phyloP scores from a whole-genome alignment of 2,797 vertebrate genomes.

The Lepus townsendii region DNA sequence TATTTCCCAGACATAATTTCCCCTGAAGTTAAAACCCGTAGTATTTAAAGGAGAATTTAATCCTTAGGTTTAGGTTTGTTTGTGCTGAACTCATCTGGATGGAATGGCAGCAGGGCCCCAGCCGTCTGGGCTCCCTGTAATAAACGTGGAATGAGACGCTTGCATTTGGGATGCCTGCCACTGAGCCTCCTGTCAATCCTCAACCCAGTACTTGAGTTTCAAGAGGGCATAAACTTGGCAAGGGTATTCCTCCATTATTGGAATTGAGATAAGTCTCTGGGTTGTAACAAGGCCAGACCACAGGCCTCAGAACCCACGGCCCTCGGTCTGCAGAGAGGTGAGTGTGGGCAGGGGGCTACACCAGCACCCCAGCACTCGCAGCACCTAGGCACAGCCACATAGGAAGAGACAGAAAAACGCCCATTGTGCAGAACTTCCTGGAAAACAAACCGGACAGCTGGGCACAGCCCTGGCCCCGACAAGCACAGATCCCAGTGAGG shows the following conservation, averaged over 20 bases:
- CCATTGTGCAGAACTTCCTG: background rate
- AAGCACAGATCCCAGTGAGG: background rate
- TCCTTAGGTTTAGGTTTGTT: constrained; percentile 26
- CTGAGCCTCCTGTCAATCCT: background rate
- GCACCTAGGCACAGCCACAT: background rate
- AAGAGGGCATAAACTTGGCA: background rate
- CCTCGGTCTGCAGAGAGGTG: background rate
- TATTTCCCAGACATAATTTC: constrained; percentile 71
- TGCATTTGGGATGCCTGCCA: background rate
- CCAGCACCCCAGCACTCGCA: background rate
- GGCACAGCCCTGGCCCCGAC: fast-evolving
- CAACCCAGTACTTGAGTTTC: background rate
- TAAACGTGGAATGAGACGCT: background rate
- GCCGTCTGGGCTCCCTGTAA: background rate
- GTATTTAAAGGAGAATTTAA: constrained; percentile 65
- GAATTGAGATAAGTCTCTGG: background rate
- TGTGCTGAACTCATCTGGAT: constrained; percentile 50
- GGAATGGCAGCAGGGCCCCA: background rate
- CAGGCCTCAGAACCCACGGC: background rate
- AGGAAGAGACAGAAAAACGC: background rate
- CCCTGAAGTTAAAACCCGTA: constrained; percentile 43
- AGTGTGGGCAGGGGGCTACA: fast-evolving
- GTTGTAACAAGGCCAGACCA: background rate
- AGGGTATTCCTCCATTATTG: no score
- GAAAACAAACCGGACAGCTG: background rate